Evolutionary conservation across 2,797 vertebrate genomes (phyloP).

Genomic region (Euthynnus affinis): DNA sequence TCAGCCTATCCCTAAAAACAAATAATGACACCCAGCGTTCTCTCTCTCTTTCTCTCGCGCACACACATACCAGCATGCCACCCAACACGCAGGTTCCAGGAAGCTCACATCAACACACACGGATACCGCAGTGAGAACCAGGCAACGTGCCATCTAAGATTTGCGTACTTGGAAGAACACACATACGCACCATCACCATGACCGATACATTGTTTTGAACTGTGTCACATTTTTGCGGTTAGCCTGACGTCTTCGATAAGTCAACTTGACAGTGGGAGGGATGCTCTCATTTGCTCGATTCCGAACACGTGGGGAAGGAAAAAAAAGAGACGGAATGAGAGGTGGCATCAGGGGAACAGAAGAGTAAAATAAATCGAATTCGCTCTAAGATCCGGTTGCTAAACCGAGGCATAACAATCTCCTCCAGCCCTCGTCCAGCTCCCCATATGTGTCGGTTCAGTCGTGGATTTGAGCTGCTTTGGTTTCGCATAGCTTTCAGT

Average conservation of each 20-base stretch:
- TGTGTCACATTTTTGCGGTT: slow-evolving; percentile 58
- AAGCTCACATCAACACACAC: slow-evolving; percentile 63
- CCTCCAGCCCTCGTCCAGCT: slow-evolving; percentile 28
- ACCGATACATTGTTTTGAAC: slow-evolving; percentile 70
- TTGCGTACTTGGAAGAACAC: slow-evolving; percentile 70
- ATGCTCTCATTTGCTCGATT: slow-evolving; percentile 46
- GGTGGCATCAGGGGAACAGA: background rate
- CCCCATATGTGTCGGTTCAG: slow-evolving; percentile 12
- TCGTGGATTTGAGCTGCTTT: slow-evolving; percentile 4
- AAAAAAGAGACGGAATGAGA: background rate
- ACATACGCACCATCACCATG: slow-evolving; percentile 54
- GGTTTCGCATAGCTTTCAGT: slow-evolving; percentile 11
- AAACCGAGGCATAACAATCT: background rate
- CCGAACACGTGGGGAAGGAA: slow-evolving; percentile 9
- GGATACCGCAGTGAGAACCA: slow-evolving; percentile 64
- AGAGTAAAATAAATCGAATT: slow-evolving; percentile 8
- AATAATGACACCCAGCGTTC: slow-evolving; percentile 69
- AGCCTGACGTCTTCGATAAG: slow-evolving; percentile 60
- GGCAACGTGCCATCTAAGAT: slow-evolving; percentile 64
- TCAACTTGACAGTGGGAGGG: slow-evolving; percentile 54
- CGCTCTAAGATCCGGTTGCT: background rate
- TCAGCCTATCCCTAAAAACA: slow-evolving; percentile 70
- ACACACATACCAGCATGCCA: slow-evolving; percentile 54
- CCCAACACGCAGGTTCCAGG: slow-evolving; percentile 74
- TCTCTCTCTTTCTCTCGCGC: slow-evolving; percentile 36